Evolutionary conservation across 1,140 invertebrate species (phyloP).

Genomic region (Danaus melanippus): DNA sequence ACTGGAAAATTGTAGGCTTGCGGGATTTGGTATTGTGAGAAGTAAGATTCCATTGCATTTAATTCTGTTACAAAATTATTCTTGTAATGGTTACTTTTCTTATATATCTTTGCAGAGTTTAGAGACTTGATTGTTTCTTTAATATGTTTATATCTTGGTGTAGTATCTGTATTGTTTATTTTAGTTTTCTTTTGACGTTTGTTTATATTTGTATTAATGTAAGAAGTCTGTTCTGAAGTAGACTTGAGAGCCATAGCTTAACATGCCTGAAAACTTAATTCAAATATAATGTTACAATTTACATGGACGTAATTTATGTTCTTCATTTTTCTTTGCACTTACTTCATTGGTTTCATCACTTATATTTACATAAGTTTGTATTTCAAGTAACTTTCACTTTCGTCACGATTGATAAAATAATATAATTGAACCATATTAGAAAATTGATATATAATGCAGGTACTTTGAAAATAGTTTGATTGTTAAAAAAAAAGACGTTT

Average conservation of each 20-base stretch:
- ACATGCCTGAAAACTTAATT: conserved; percentile 18
- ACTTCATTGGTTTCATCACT: conserved; percentile 1
- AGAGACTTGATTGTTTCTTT: too few relatives aligned
- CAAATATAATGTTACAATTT: conserved; percentile 3
- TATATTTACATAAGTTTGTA: neutral
- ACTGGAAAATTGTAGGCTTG: conserved; percentile 21
- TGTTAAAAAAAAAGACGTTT: too few relatives aligned
- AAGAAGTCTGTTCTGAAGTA: conserved; percentile 1
- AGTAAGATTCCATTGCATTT: conserved; percentile 25
- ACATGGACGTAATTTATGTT: neutral
- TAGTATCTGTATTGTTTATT: too few relatives aligned
- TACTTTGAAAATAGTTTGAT: conserved; percentile 2
- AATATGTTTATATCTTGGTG: too few relatives aligned
- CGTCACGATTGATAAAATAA: conserved; percentile 11
- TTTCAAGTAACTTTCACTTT: conserved; percentile 20
- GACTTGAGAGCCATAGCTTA: conserved; percentile 17
- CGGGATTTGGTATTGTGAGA: conserved; percentile 17
- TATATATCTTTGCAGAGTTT: too few relatives aligned
- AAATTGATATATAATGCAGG: conserved; percentile 3
- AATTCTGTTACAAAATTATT: neutral
- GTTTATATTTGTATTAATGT: conserved; percentile 1
- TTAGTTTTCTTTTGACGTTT: neutral
- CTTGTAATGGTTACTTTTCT: too few relatives aligned
- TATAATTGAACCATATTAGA: neutral
- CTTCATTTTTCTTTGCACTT: conserved; percentile 4